Conservation (phyloP, 2,797 vertebrate species). For the Ibycter americanus region DNA sequence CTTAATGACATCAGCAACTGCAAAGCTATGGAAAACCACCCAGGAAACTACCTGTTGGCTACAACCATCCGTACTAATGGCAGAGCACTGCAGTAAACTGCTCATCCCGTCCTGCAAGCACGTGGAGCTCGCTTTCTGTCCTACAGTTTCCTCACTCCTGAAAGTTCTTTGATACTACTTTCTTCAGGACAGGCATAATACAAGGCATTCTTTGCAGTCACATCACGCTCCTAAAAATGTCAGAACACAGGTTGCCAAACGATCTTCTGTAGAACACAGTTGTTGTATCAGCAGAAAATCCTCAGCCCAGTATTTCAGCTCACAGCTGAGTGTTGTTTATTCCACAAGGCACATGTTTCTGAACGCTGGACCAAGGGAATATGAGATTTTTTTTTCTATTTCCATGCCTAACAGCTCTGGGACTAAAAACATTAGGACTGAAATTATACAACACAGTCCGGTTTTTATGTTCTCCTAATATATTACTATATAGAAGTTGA, state of each 20-base stretch:
- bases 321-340: not conserved
- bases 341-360: not conserved
- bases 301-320: not conserved
- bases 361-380: not conserved
- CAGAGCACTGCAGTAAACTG: not conserved
- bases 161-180: not conserved
- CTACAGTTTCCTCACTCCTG: not conserved
- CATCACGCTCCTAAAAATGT: not conserved
- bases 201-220: not conserved
- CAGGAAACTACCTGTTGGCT: not conserved
- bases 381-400: not conserved
- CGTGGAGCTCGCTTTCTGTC: rapidly evolving
- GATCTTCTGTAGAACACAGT: not conserved
- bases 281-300: not conserved
- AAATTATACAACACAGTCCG: not conserved
- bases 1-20: not conserved
- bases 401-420: not conserved
- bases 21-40: not conserved
- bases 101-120: not conserved
- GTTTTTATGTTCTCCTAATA: not conserved
- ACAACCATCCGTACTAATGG: rapidly evolving
- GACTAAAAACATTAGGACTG: not conserved
- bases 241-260: not conserved
- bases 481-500: not conserved
- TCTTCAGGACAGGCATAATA: not conserved